phyloP scores from a whole-genome alignment of 1,140 invertebrate species.

The Tetramorium simillimum region DNA sequence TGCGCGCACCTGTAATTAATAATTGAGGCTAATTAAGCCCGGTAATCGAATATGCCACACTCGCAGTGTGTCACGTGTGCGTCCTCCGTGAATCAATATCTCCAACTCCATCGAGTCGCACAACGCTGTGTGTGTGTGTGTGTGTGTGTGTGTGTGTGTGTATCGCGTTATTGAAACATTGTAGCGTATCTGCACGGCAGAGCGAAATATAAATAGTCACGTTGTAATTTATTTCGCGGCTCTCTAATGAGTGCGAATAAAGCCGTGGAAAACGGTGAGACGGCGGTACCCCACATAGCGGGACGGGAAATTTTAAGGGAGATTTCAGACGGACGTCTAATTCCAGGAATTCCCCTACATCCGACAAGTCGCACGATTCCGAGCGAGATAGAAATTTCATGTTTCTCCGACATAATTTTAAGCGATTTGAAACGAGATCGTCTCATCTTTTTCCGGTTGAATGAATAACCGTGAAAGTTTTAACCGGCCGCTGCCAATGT shows the following conservation, averaged over 20 bases:
- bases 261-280: not conserved
- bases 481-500: slow-evolving; percentile 42
- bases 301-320: not conserved
- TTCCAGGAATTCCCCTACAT: slow-evolving; percentile 7
- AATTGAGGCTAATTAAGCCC: slow-evolving; percentile 76
- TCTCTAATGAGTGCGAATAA: not conserved
- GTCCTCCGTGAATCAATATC: slow-evolving; percentile 75
- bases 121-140: no score
- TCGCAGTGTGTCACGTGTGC: slow-evolving; percentile 45
- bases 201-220: not conserved
- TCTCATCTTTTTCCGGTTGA: slow-evolving; percentile 53
- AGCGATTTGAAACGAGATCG: slow-evolving; percentile 32
- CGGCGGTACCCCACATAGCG: not conserved
- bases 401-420: slow-evolving; percentile 34
- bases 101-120: slow-evolving; percentile 68
- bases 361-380: slow-evolving; percentile 19
- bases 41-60: slow-evolving; percentile 59
- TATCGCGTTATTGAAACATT: not conserved
- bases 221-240: not conserved
- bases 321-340: not conserved
- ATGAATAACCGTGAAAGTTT: slow-evolving; percentile 62
- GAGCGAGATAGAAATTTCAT: slow-evolving; percentile 41
- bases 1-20: slow-evolving; percentile 64
- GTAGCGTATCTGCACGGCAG: not conserved
- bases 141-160: no score